Percentiles rank a stretch among this genome's conserved stretches.
Evolutionary conservation across 64 coral and sea anemone genomes (phyloP).

Genomic region (Dendronephthya gigantea): DNA sequence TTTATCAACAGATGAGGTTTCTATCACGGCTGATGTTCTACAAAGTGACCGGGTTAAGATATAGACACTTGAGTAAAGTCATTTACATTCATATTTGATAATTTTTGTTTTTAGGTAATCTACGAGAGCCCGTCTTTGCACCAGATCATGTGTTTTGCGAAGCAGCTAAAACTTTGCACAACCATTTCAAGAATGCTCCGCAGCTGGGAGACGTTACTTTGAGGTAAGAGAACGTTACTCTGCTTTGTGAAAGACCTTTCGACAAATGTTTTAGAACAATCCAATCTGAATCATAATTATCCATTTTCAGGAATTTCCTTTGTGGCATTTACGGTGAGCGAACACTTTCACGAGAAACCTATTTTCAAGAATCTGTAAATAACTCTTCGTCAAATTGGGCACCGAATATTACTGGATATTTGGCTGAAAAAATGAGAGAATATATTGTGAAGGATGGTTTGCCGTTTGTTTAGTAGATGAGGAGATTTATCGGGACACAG

Average conservation of each 20-base stretch:
- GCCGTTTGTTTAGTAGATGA: background rate
- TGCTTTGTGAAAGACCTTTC: too few species aligned
- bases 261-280: too few species aligned
- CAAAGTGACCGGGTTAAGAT: too few species aligned
- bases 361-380: background rate
- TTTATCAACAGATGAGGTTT: too few species aligned
- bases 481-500: too few species aligned
- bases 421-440: background rate
- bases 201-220: background rate
- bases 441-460: background rate
- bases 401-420: background rate
- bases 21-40: too few species aligned
- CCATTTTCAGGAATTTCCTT: background rate
- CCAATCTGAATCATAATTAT: background rate
- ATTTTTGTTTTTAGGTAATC: background rate
- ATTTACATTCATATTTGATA: too few species aligned
- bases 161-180: background rate
- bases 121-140: background rate
- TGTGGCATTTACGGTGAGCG: background rate
- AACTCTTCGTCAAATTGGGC: background rate
- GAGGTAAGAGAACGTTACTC: too few species aligned
- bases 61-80: background rate
- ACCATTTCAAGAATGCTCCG: background rate
- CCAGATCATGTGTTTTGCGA: background rate
- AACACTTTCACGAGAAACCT: background rate